Conservation (phyloP, 2,888 invertebrate species). For the Crocallis elinguaria region DNA sequence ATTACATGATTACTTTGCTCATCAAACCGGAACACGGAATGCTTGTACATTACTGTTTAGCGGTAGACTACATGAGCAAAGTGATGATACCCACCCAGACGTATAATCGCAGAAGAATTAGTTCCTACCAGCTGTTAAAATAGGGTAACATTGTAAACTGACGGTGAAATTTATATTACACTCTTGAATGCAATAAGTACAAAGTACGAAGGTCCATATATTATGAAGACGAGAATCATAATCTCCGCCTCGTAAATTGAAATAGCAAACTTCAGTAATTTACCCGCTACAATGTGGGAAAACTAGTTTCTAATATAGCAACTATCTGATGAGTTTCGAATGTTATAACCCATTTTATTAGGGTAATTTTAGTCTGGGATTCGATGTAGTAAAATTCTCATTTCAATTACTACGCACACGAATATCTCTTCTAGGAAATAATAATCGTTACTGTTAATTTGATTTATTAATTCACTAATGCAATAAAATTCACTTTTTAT, state of each 20-base stretch:
- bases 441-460: too few species aligned
- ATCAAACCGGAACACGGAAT: too few species aligned
- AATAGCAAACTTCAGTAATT: slow-evolving; percentile 22
- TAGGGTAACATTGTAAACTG: too few species aligned
- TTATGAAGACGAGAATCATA: not conserved
- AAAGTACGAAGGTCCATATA: not conserved
- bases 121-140: not conserved
- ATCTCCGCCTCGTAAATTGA: slow-evolving; percentile 9
- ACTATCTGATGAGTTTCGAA: slow-evolving; percentile 19
- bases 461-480: too few species aligned
- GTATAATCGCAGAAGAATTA: too few species aligned
- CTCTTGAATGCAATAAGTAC: not conserved
- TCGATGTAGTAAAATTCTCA: not conserved
- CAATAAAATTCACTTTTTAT: too few species aligned
- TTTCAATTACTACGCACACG: not conserved
- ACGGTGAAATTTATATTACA: too few species aligned
- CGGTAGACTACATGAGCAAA: too few species aligned
- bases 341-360: slow-evolving; percentile 17
- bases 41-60: too few species aligned
- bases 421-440: not conserved
- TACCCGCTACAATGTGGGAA: slow-evolving; percentile 5
- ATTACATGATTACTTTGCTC: too few species aligned
- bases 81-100: too few species aligned
- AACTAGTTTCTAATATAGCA: slow-evolving; percentile 14
- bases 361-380: not conserved